A percentile compares a stretch with the other conserved stretches of the same genome.
Conservation (phyloP, 37 sponge, comb jelly and placozoan genomes). For the Eunapius fragilis region DNA sequence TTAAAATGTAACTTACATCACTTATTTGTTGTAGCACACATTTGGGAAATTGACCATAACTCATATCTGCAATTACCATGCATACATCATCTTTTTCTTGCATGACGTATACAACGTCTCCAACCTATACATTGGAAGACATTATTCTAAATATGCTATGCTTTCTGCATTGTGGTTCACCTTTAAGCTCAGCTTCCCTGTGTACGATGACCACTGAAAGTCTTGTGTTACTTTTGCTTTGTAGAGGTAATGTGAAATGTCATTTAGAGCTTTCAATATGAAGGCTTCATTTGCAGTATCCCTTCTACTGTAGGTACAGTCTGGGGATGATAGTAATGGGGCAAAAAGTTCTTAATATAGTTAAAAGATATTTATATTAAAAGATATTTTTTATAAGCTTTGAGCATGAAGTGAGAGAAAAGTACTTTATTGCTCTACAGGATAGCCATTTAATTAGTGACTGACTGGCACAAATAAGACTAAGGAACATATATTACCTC, state of each 20-base stretch:
- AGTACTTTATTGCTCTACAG: too few species aligned
- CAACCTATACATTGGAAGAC: constrained; percentile 7
- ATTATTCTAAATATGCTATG: neutral
- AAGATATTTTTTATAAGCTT: too few species aligned
- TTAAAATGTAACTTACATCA: neutral
- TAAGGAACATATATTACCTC: constrained; percentile 1
- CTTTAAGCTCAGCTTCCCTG: neutral
- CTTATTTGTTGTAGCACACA: neutral
- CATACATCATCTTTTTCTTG: constrained; percentile 31
- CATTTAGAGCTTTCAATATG: neutral
- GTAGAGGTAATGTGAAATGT: neutral
- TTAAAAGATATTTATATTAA: too few species aligned
- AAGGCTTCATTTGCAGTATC: neutral
- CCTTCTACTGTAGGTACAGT: neutral
- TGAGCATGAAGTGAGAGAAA: too few species aligned
- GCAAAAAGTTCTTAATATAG: neutral
- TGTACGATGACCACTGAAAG: neutral
- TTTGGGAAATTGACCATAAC: constrained; percentile 17
- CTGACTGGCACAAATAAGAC: neutral
- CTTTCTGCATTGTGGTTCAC: too few species aligned
- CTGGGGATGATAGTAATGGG: neutral
- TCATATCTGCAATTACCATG: constrained; percentile 4
- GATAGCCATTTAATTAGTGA: too few species aligned
- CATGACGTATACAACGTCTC: constrained; percentile 40
- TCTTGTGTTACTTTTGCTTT: neutral